Conservation (phyloP, 2,888 invertebrate genomes). For the Coelopa pilipes region DNA sequence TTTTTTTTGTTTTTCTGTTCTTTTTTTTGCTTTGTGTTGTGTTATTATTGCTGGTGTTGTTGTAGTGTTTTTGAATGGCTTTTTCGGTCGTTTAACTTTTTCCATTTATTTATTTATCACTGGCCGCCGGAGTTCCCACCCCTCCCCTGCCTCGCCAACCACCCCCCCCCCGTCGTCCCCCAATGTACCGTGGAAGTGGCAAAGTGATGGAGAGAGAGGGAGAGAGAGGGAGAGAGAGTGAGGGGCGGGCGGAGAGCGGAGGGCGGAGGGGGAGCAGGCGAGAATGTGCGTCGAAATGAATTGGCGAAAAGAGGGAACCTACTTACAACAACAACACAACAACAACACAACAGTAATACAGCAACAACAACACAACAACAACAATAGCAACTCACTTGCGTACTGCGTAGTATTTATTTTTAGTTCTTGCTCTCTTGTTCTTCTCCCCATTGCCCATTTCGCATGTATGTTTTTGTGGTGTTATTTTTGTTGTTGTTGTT, state of each 20-base stretch:
- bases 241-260: not conserved
- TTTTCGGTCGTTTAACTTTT: slow-evolving; percentile 4
- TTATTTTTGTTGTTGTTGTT: too few relatives aligned
- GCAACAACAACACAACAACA: slow-evolving; percentile 23
- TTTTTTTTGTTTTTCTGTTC: slow-evolving; percentile 4
- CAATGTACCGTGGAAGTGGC: too few relatives aligned
- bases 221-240: too few relatives aligned
- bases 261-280: not conserved
- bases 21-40: slow-evolving; percentile 41
- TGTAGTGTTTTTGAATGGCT: not conserved
- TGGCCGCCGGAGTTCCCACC: too few relatives aligned
- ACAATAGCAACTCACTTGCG: not conserved
- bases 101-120: not conserved
- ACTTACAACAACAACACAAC: not conserved
- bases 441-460: not conserved
- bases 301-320: slow-evolving; percentile 14
- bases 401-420: too few relatives aligned
- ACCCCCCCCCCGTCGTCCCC: too few relatives aligned
- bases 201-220: too few relatives aligned
- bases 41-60: not conserved
- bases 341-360: not conserved
- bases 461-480: too few relatives aligned
- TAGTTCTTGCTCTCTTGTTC: not conserved
- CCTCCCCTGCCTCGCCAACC: too few relatives aligned
- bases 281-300: slow-evolving; percentile 7